Base-by-base conservation (phyloP, 2,797 vertebrate genomes). In the Enteromius mattozi region DNA sequence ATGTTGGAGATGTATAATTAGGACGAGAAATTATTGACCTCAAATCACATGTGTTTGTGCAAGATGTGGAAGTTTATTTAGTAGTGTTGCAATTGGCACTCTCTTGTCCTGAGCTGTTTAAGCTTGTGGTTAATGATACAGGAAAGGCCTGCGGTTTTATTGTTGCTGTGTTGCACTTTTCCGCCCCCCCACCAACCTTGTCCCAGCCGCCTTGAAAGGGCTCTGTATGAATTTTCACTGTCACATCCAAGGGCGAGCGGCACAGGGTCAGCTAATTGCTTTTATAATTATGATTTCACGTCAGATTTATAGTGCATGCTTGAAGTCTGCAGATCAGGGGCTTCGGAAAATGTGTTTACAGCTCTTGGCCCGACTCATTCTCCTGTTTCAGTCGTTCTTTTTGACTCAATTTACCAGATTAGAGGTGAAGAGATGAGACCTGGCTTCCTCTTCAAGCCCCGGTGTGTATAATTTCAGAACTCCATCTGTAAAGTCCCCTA, bases 211-310 rank as follows among this genome's bases (percentile, higher is more conserved):
- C 93, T 95, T 93, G 89, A 93, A 94, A 94, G 65, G 93, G 92
- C 93, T 94, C 93, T 88, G 93, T 94, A 93, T 95, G 94, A 94
- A 94, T 95, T 94, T 92, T 94, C 94, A 93, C 94, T 95, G 94
- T 95, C 94, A 94, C 92, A 92, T 94, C 94, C 95, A 95, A 95
- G 95, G 95, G 95, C 94, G 90, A 94, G 92, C 89, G 91, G 93
- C 93, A 93, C 94, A 93, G 94, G 95, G 95, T 96, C 95, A 96
- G 93, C 95, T 95, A 96, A 95, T 95, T 95, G 95, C 94, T 95
- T 95, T 95, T 95, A 95, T 95, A 94, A 95, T 95, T 96, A 95
- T 96, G 94, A 95, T 95, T 95, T 94, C 94, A 95, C 94, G 93
- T 96, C 93, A 94, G 94, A 95, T 96, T 95, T 95, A 96, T 95